Percentiles rank a stretch among this genome's conserved stretches.
Evolutionary conservation across 2,888 invertebrate species (phyloP).

Genomic region (Eustalomyia histrio): DNA sequence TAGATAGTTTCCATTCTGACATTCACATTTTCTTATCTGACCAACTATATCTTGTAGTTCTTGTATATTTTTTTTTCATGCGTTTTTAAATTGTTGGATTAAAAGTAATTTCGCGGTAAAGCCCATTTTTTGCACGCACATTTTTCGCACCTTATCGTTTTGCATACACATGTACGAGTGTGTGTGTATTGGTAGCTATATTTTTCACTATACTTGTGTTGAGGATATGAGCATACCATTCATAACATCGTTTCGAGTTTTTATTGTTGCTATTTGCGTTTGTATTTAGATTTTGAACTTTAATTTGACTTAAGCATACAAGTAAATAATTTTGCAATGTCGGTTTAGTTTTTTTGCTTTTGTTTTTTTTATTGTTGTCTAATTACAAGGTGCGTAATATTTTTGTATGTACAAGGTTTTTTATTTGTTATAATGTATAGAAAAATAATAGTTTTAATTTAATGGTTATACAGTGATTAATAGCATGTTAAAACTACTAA

Average conservation of each 20-base stretch:
- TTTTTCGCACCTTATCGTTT: slow-evolving; percentile 53
- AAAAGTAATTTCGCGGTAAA: slow-evolving; percentile 76
- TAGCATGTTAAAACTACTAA: slow-evolving; percentile 1
- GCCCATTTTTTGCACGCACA: slow-evolving; percentile 78
- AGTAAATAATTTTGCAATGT: slow-evolving; percentile 1
- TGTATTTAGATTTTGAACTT: slow-evolving; percentile 21
- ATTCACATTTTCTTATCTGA: slow-evolving; percentile 54
- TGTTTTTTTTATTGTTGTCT: slow-evolving; percentile 30
- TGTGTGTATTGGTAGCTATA: background rate
- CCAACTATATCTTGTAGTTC: slow-evolving; percentile 31
- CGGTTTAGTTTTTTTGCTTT: background rate
- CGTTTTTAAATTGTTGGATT: slow-evolving; percentile 71
- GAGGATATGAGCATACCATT: background rate
- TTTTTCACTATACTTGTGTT: slow-evolving; percentile 11
- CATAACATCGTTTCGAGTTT: slow-evolving; percentile 4
- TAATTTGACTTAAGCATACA: slow-evolving; percentile 47
- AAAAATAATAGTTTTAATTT: slow-evolving; percentile 21
- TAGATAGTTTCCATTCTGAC: slow-evolving; percentile 24
- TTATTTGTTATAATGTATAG: slow-evolving; percentile 13
- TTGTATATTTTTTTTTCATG: slow-evolving; percentile 65
- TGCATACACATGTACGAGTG: background rate
- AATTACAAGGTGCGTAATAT: slow-evolving; percentile 41
- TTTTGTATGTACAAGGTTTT: slow-evolving; percentile 10
- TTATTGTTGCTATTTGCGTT: background rate
- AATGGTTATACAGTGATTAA: slow-evolving; percentile 3